Percentiles rank a stretch among this genome's conserved stretches.
Conservation (phyloP, 1,140 invertebrate genomes). For the Dendrolimus punctatus region DNA sequence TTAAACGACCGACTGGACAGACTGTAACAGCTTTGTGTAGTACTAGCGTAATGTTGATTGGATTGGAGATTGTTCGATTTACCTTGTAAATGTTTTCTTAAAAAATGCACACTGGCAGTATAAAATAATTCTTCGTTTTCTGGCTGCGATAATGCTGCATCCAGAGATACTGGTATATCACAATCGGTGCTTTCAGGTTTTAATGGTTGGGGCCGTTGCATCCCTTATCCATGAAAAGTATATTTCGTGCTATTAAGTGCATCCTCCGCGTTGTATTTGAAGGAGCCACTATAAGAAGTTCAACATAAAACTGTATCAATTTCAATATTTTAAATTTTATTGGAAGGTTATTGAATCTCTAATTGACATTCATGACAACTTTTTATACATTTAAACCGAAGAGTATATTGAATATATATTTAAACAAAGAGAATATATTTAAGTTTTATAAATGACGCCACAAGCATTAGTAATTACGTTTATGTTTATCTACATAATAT, state of each 20-base stretch:
- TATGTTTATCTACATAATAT: no score
- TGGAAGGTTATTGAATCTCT: no score
- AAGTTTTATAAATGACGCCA: no score
- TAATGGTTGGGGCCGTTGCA: constrained; percentile 26
- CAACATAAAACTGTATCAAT: no score
- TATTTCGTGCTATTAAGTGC: constrained; percentile 3
- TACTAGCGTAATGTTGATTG: constrained; percentile 11
- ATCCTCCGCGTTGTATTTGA: constrained; percentile 2
- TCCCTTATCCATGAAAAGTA: constrained; percentile 20
- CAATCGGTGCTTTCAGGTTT: constrained; percentile 6
- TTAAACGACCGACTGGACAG: constrained; percentile 1
- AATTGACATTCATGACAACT: no score
- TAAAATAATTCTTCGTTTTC: constrained; percentile 43
- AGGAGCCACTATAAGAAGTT: not conserved
- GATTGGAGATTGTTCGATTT: constrained; percentile 18
- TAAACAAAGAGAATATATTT: no score
- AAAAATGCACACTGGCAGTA: constrained; percentile 48
- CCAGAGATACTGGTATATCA: constrained; percentile 9
- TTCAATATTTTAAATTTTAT: no score
- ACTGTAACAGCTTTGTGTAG: constrained; percentile 32
- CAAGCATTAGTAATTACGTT: no score
- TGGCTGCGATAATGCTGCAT: constrained; percentile 25
- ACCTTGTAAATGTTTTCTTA: constrained; percentile 40
- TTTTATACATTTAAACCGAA: no score
- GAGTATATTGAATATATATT: no score